phyloP scores from a whole-genome alignment of 1,140 invertebrate species.

The Hestina assimilis region DNA sequence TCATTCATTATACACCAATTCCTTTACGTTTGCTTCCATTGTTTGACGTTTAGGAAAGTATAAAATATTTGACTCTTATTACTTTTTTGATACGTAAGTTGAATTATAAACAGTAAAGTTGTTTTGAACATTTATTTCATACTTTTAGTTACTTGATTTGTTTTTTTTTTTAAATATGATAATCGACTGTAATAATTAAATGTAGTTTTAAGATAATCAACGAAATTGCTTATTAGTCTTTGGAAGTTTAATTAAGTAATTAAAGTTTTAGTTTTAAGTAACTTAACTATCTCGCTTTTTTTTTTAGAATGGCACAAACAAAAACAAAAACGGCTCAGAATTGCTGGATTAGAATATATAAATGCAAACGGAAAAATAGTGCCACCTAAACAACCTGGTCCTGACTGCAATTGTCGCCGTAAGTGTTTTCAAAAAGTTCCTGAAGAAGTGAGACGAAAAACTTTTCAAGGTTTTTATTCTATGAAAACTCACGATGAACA shows the following conservation, averaged over 20 bases:
- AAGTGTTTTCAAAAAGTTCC: constrained; percentile 77
- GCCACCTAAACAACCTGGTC: constrained; percentile 74
- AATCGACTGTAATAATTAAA: background rate
- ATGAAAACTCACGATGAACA: constrained; percentile 80
- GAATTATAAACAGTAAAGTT: constrained; percentile 16
- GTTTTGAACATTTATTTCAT: constrained; percentile 18
- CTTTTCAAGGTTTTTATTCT: constrained; percentile 79
- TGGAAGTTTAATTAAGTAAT: too few species aligned
- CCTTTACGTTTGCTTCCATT: constrained; percentile 15
- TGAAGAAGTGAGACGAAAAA: constrained; percentile 72
- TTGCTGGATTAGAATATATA: constrained; percentile 78
- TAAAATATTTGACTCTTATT: constrained; percentile 67
- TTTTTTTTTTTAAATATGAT: constrained; percentile 1
- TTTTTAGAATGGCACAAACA: constrained; percentile 80
- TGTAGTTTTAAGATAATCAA: too few species aligned
- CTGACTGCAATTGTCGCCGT: constrained; percentile 78
- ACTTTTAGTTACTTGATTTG: background rate
- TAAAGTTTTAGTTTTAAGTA: background rate
- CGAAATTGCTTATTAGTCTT: too few species aligned
- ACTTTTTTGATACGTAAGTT: constrained; percentile 60
- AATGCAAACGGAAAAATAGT: constrained; percentile 79
- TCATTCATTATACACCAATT: constrained; percentile 10
- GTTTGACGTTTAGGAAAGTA: constrained; percentile 23
- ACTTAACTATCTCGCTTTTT: background rate
- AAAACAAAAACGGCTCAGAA: constrained; percentile 78